Evolutionary conservation across 2,888 invertebrate species (phyloP).

Genomic region (Crocallis elinguaria): DNA sequence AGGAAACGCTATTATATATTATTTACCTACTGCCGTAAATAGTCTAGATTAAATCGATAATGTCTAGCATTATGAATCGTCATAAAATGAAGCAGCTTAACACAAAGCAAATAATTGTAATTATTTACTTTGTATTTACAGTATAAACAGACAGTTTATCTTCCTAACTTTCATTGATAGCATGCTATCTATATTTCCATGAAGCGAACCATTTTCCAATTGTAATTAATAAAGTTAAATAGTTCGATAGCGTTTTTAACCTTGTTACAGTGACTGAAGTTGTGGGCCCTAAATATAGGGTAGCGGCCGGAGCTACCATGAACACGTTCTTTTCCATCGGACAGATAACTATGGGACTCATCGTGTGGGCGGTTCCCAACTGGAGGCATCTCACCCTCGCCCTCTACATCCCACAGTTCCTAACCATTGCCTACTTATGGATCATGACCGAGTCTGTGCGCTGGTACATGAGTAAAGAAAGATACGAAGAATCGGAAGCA

Average conservation of each 20-base stretch:
- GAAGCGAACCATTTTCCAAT: no score
- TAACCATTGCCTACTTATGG: slow-evolving; percentile 88
- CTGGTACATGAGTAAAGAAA: slow-evolving; percentile 90
- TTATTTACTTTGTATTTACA: no score
- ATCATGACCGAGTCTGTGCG: slow-evolving; percentile 89
- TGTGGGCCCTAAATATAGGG: slow-evolving; percentile 89
- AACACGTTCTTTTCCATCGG: slow-evolving; percentile 89
- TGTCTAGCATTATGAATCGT: no score
- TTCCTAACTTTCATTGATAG: no score
- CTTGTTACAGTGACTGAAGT: slow-evolving; percentile 87
- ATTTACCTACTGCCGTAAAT: neutral
- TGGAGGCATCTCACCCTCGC: slow-evolving; percentile 88
- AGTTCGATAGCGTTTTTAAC: neutral
- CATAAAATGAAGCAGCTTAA: no score
- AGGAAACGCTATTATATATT: neutral
- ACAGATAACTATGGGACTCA: slow-evolving; percentile 86
- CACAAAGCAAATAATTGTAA: no score
- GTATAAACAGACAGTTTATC: no score
- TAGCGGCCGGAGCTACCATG: slow-evolving; percentile 88
- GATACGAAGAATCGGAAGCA: slow-evolving; percentile 86
- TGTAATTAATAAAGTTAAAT: no score
- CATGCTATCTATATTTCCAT: no score
- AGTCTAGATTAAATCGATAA: neutral
- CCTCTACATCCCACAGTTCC: slow-evolving; percentile 88
- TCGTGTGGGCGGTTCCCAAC: slow-evolving; percentile 88